phyloP scores from a whole-genome alignment of 2,113 vertebrate species.

The Neogobius melanostomus region DNA sequence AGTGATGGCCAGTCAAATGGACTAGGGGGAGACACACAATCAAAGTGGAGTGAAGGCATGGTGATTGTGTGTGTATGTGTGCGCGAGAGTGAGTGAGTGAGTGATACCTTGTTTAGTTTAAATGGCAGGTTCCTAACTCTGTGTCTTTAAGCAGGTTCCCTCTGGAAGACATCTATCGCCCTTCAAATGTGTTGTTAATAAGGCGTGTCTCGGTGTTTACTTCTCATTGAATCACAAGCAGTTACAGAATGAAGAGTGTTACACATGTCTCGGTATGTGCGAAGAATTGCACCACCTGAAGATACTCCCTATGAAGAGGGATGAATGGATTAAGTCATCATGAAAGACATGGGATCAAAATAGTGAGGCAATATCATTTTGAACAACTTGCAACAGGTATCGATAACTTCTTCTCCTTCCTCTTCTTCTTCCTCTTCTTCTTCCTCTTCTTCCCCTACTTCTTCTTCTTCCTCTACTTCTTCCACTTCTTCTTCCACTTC shows the following conservation, averaged over 20 bases:
- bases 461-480: too few relatives aligned
- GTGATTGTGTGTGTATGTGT: not conserved
- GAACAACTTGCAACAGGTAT: too few relatives aligned
- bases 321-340: not conserved
- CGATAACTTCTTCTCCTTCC: too few relatives aligned
- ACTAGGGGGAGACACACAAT: conserved; percentile 51
- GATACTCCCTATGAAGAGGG: too few relatives aligned
- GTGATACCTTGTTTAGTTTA: conserved; percentile 44
- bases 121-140: conserved; percentile 34
- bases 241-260: not conserved
- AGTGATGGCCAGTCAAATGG: conserved; percentile 66
- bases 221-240: conserved; percentile 14
- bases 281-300: not conserved
- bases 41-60: conserved; percentile 46
- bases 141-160: conserved; percentile 29
- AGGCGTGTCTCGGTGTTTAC: conserved; percentile 14
- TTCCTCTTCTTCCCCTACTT: too few relatives aligned
- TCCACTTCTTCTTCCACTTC: too few relatives aligned
- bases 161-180: conserved; percentile 41
- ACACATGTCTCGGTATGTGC: conserved; percentile 3
- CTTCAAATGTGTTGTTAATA: conserved; percentile 44
- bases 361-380: too few relatives aligned
- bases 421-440: too few relatives aligned
- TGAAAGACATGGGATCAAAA: too few relatives aligned
- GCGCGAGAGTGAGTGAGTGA: not conserved